These are phyloP conservation scores for Drosophila diplacantha DNA, from an alignment of 2,888 invertebrate species.

Conservation along the genomic window DNA sequence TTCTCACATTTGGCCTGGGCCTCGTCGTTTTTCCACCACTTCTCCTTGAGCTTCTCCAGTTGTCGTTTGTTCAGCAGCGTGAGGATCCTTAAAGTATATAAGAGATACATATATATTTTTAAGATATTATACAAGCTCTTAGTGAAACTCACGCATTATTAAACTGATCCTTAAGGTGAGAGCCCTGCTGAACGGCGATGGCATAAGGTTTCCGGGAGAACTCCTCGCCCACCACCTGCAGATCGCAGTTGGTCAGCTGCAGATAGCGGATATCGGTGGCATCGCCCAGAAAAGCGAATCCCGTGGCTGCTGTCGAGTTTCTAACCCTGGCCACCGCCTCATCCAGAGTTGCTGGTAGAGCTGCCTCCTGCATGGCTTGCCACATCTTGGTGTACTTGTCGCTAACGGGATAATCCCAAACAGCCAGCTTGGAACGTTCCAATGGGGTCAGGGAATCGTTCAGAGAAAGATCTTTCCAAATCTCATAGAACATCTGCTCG, in stretches of 20 bases:
- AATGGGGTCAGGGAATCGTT: conserved; percentile 94
- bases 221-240: conserved; percentile 96
- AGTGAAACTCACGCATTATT: conserved; percentile 89
- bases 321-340: conserved; percentile 88
- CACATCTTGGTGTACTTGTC: conserved; percentile 99
- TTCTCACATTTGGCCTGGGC: conserved; percentile 88
- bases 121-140: conserved; percentile 43
- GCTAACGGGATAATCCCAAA: conserved; percentile 99
- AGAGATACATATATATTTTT: not conserved
- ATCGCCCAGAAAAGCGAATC: conserved; percentile 95
- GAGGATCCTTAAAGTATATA: conserved; percentile 83
- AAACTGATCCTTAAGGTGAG: conserved; percentile 94
- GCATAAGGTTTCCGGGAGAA: conserved; percentile 98
- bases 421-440: conserved; percentile 94
- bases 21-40: conserved; percentile 96
- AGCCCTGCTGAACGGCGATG: conserved; percentile 97
- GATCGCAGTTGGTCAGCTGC: conserved; percentile 80
- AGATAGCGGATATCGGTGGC: conserved; percentile 90
- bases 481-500: conserved; percentile 96
- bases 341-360: conserved; percentile 86
- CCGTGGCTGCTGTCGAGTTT: conserved; percentile 84
- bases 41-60: conserved; percentile 94
- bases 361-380: conserved; percentile 94
- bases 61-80: conserved; percentile 94
- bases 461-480: conserved; percentile 98